Evolutionary conservation across 2,113 vertebrate genomes (phyloP).

Genomic region (Elanoides forficatus): DNA sequence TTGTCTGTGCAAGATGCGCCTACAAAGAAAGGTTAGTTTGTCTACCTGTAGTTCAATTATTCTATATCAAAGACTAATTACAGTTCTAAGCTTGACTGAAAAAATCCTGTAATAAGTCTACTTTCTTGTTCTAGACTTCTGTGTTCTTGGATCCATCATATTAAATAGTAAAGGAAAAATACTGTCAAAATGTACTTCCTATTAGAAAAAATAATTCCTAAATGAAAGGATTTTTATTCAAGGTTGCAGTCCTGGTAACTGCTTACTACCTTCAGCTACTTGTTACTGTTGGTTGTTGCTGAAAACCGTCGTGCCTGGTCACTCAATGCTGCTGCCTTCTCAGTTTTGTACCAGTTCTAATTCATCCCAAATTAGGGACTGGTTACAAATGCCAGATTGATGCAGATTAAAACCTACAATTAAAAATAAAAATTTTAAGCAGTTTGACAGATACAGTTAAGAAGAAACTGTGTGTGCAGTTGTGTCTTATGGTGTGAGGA

Average conservation of each 20-base stretch:
- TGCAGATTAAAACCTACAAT: background rate
- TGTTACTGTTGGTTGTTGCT: background rate
- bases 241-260: background rate
- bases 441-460: background rate
- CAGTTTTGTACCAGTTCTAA: background rate
- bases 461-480: background rate
- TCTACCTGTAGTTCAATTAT: rapidly evolving
- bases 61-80: background rate
- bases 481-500: background rate
- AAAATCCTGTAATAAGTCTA: background rate
- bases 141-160: rapidly evolving
- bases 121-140: background rate
- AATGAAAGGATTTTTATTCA: background rate
- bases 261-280: background rate
- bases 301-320: background rate
- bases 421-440: background rate
- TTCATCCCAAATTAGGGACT: background rate
- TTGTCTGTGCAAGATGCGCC: conserved; percentile 95
- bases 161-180: background rate
- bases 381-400: background rate
- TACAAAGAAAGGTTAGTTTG: conserved; percentile 89
- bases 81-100: background rate
- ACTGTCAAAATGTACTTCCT: background rate
- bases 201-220: background rate
- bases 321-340: background rate